phyloP scores from a whole-genome alignment of 2,888 invertebrate genomes.

The Drosophila flavopinicola region DNA sequence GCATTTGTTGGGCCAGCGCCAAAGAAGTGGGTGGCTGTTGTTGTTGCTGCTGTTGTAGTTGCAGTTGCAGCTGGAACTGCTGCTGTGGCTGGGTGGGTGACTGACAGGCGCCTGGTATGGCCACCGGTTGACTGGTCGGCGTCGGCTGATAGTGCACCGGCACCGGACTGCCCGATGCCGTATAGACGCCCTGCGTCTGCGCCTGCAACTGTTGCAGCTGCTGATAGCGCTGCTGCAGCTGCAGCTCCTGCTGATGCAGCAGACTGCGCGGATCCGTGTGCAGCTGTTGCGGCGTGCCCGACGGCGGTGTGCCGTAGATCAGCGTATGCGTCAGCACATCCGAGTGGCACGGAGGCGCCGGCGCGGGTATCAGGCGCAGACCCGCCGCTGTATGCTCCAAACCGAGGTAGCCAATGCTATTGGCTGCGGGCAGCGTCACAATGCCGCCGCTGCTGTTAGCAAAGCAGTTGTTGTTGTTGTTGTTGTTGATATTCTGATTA shows the following conservation, averaged over 20 bases:
- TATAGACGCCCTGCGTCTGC: constrained; percentile 81
- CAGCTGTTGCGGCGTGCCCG: constrained; percentile 76
- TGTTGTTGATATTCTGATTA: constrained; percentile 18
- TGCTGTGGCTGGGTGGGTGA: constrained; percentile 46
- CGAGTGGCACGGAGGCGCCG: constrained; percentile 57
- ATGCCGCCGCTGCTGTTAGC: constrained; percentile 41
- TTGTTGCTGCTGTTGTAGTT: constrained; percentile 5
- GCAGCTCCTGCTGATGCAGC: constrained; percentile 83
- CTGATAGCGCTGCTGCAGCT: constrained; percentile 83
- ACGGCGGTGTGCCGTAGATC: constrained; percentile 83
- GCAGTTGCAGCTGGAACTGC: constrained; percentile 9
- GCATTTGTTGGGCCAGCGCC: constrained; percentile 82
- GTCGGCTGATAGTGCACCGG: constrained; percentile 54
- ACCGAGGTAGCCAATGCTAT: constrained; percentile 56
- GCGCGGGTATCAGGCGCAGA: constrained; percentile 54
- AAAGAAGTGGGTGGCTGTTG: constrained; percentile 46
- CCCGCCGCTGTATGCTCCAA: constrained; percentile 69
- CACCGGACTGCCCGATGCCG: constrained; percentile 66
- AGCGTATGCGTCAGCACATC: constrained; percentile 83
- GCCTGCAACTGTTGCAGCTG: constrained; percentile 83
- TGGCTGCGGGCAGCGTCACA: constrained; percentile 62
- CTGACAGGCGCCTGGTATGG: constrained; percentile 65
- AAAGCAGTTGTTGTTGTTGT: constrained; percentile 23
- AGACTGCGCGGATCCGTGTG: constrained; percentile 81
- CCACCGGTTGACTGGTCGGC: constrained; percentile 59